A percentile compares a stretch with the other conserved stretches of the same genome.
These are phyloP conservation scores for Muraenolepis orangiensis DNA, from an alignment of 2,797 vertebrate species.

Conservation along the genomic window DNA sequence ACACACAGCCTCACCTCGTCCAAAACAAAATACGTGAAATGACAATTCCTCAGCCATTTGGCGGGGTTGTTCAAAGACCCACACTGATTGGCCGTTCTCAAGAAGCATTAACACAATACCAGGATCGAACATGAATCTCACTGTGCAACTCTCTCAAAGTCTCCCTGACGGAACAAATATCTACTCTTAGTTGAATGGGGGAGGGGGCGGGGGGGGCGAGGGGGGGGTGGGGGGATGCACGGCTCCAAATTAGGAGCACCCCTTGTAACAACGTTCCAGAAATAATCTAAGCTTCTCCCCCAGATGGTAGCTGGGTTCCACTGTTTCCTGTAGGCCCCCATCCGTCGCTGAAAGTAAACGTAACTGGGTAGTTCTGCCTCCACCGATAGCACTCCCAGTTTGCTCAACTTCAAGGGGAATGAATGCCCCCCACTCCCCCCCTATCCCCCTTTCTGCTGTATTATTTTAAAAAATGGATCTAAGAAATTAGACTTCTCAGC, in stretches of 20 bases:
- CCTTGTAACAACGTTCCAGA: neutral
- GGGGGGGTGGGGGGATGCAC: conserved; percentile 39
- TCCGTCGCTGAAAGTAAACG: no score
- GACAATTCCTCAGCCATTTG: neutral
- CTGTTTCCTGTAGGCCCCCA: neutral
- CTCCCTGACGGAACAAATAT: neutral
- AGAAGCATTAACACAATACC: neutral
- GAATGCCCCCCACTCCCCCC: neutral
- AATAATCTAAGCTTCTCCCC: neutral
- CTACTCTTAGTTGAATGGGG: conserved; percentile 43
- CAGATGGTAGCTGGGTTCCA: neutral
- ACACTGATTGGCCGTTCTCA: neutral
- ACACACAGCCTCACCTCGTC: neutral
- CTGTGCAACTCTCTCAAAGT: neutral
- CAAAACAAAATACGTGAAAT: neutral
- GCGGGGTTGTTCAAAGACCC: neutral
- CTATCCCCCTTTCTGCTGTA: no score
- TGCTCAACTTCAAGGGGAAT: no score
- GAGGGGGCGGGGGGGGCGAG: conserved; percentile 47
- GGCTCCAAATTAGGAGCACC: no score
- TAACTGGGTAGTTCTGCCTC: no score
- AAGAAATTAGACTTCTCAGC: neutral
- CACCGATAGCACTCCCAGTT: no score
- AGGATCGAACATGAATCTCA: neutral
- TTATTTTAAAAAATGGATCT: neutral